Evolutionary conservation across 2,797 vertebrate species (phyloP), one percentile per base, ranked within the genome.

Genomic region (Enteromius trimaculatus): DNA sequence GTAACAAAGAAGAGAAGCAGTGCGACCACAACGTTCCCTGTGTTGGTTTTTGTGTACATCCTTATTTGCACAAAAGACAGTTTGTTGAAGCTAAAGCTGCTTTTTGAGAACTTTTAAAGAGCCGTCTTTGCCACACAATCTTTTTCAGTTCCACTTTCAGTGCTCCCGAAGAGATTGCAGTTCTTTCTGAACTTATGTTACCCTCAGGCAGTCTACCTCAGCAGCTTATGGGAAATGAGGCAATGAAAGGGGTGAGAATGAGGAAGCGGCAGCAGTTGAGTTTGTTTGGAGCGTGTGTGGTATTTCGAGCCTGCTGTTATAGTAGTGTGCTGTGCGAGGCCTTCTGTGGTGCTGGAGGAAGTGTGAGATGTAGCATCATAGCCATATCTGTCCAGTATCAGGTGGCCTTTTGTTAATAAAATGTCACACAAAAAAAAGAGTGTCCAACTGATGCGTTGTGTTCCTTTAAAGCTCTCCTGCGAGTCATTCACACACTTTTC

Each of bases 221-320:
- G 8, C 39, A 58, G 31, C 55, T 51, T 23, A 51, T 81, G 79
- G 62, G 80, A 77, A 81, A 83, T 65, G 51, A 77, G 13, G 29
- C 37, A 70, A 29, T 47, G 47, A 79, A 80, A 79, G 29, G 14
- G 53, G 14, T 49, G 70, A 19, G 65, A 87, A 70, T 78, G 77
- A 77, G 78, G 78, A 87, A 85, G 55, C 4, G 5, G 26, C 29
- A 51, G 72, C 34, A 37, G 39, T 72, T 76, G 44, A 13, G 21
- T 78, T 78, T 65, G 44, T 31, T 37, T 81, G n/a, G 23, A 47
- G 53, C 13, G 8, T 3, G 5, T 78, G 74, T 81, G 78, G 60
- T 75, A 83, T 79, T 76, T 60, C 23, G 75, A 84, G 26, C 29
- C 69, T 80, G 44, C 51, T 37, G 21, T 75, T 71, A 74, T 49